A percentile compares a stretch with the other conserved stretches of the same genome.
Evolutionary conservation across 2,888 invertebrate genomes (phyloP).

Genomic region (Sussaba pulchella): DNA sequence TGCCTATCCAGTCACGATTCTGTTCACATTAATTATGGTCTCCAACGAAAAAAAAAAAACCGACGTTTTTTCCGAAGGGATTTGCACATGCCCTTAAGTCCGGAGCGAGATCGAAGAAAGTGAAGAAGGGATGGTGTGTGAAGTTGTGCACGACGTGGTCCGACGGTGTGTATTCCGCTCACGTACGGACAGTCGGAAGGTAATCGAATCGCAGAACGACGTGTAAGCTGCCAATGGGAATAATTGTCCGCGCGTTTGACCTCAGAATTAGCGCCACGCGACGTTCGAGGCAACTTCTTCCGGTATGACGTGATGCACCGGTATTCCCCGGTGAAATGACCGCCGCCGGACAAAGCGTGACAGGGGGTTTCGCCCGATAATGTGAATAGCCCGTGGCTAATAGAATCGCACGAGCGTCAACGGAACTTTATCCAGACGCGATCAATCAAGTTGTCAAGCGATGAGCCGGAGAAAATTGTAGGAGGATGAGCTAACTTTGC

Average conservation of each 20-base stretch:
- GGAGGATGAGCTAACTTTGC: background rate
- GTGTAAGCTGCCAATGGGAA: slow-evolving; percentile 71
- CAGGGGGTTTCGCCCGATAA: slow-evolving; percentile 51
- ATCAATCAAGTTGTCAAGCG: slow-evolving; percentile 24
- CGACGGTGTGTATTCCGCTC: slow-evolving; percentile 50
- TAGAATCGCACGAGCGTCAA: slow-evolving; percentile 40
- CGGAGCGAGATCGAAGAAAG: slow-evolving; percentile 1
- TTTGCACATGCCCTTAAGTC: background rate
- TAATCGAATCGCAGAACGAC: slow-evolving; percentile 69
- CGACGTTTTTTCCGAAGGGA: background rate
- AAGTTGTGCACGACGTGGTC: slow-evolving; percentile 17
- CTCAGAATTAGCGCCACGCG: slow-evolving; percentile 56
- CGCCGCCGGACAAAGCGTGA: slow-evolving; percentile 25
- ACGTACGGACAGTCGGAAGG: slow-evolving; percentile 54
- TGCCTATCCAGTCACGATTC: no score
- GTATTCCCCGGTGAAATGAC: slow-evolving; percentile 51
- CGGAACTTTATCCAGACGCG: slow-evolving; percentile 55
- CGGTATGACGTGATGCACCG: slow-evolving; percentile 49
- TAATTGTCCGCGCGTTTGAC: slow-evolving; percentile 70
- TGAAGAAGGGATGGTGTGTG: slow-evolving; percentile 14
- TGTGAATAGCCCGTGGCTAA: slow-evolving; percentile 49
- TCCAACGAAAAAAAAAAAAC: background rate
- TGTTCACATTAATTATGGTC: no score
- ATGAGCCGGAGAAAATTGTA: background rate
- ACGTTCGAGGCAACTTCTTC: slow-evolving; percentile 53